Base-by-base conservation (phyloP, 2,113 vertebrate genomes). In the Paedocypris sp. region DNA sequence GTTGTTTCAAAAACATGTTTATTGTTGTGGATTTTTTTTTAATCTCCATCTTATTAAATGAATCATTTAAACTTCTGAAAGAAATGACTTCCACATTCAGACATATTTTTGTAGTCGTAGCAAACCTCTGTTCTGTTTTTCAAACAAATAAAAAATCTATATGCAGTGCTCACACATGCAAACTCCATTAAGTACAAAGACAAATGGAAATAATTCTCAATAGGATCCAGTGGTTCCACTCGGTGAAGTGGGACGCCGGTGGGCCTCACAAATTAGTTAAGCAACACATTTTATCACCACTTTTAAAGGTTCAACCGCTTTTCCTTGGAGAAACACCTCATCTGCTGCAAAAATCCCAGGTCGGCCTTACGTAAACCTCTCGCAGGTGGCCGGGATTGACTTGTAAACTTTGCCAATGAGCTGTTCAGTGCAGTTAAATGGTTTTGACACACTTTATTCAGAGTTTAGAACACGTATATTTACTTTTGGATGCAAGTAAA, bases 181-280 rank as follows among this genome's bases (percentile, higher is more conserved):
- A 43, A 11, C 26, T 32, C 15, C 38, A 58, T 58, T 58, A 58
- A 2, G 38, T n/a, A 20, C 43, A 45, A 20, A 43, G 29, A 28
- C n/a, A 67, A 68, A 50, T 16, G 6, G 49, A 62, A 78, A 72
- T 32, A 62, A 54, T 61, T 63, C 59, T 28, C 67, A 53, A 49
- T 41, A 67, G 58, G 59, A 47, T 68, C 35, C 47, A 53, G 66
- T 49, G 12, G 56, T 57, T 13, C n/a, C 26, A n/a, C 56, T 58
- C 61, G 53, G 58, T 69, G 71, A 70, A 61, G 64, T 67, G 60
- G 54, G 73, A 60, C 64, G 56, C 45, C 67, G 2, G 3, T 60
- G 52, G 48, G 60, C 66, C 15, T 36, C 39, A 52, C 64, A 26
- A 70, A 73, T 58, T 18, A 28, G 63, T 41, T 20, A 42, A 57